phyloP scores from a whole-genome alignment of 2,113 vertebrate species.

The Pica pica region DNA sequence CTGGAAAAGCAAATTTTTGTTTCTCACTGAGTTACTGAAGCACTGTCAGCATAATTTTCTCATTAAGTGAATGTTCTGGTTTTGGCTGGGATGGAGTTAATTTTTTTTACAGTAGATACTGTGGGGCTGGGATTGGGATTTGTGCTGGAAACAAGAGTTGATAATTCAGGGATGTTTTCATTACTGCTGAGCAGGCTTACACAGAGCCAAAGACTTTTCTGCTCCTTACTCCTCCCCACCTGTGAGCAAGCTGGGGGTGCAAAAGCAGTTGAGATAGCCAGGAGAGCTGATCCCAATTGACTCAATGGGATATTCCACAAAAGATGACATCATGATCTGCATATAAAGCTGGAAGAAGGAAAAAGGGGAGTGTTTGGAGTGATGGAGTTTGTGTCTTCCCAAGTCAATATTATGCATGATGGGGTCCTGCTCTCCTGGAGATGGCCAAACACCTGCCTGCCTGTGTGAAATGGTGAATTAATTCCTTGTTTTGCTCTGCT shows the following conservation, averaged over 20 bases:
- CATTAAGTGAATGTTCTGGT: neutral
- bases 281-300: neutral
- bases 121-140: neutral
- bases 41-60: neutral
- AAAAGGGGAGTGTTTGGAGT: neutral
- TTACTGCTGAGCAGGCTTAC: neutral
- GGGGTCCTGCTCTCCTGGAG: neutral
- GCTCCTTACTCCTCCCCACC: neutral
- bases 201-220: neutral
- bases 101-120: neutral
- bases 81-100: neutral
- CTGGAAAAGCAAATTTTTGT: neutral
- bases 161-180: neutral
- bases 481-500: neutral
- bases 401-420: fast-evolving
- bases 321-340: neutral
- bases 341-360: neutral
- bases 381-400: neutral
- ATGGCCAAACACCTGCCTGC: neutral
- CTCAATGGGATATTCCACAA: neutral
- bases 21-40: neutral
- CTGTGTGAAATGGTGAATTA: neutral
- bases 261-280: neutral
- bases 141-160: neutral
- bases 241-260: neutral